Conservation (phyloP, 2,888 invertebrate genomes). For the Helleia helle region DNA sequence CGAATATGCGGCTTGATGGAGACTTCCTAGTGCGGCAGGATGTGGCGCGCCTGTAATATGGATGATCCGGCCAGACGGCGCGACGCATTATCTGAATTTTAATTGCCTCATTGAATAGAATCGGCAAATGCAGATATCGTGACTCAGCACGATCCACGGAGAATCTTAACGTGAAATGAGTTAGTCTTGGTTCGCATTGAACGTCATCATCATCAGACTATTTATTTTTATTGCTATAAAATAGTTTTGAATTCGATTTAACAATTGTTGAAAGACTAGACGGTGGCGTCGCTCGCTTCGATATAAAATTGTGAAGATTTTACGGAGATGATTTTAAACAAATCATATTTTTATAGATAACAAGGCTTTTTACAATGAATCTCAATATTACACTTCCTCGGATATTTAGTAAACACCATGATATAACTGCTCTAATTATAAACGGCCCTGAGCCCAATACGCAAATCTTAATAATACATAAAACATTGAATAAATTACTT, state of each 20-base stretch:
- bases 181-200: background rate
- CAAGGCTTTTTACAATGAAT: too few species aligned
- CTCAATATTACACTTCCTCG: too few species aligned
- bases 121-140: constrained; percentile 47
- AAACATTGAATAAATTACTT: constrained; percentile 9
- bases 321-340: too few species aligned
- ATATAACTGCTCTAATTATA: background rate
- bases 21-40: constrained; percentile 58
- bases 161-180: constrained; percentile 4
- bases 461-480: constrained; percentile 7
- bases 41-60: constrained; percentile 55
- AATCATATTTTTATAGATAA: too few species aligned
- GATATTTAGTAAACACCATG: constrained; percentile 1
- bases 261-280: too few species aligned
- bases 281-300: too few species aligned
- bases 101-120: constrained; percentile 61
- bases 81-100: constrained; percentile 56
- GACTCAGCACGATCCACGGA: constrained; percentile 30
- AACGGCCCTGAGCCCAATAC: background rate
- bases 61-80: constrained; percentile 56
- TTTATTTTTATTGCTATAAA: too few species aligned
- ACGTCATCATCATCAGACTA: too few species aligned
- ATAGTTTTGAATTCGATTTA: too few species aligned
- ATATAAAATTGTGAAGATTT: too few species aligned
- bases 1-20: constrained; percentile 30